phyloP scores from a whole-genome alignment of 2,797 vertebrate species.

The Hylomyscus alleni region DNA sequence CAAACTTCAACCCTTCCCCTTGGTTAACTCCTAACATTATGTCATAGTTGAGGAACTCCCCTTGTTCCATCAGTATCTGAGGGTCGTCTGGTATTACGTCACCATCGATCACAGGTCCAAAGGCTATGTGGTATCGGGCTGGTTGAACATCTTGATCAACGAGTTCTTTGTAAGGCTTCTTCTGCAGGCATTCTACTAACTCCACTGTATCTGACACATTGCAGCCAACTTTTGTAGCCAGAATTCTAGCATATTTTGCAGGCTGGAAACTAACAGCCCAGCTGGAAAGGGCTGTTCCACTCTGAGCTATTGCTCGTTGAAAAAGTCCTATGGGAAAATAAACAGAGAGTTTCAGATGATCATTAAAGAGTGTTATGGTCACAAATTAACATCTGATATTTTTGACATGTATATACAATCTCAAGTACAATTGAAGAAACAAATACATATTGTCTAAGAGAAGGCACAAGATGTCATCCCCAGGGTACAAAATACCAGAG shows the following conservation, averaged over 20 bases:
- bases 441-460: slow-evolving; percentile 68
- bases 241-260: slow-evolving; percentile 97
- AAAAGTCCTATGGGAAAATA: slow-evolving; percentile 94
- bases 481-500: slow-evolving; percentile 72
- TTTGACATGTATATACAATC: slow-evolving; percentile 68
- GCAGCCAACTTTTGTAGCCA: slow-evolving; percentile 99
- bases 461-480: slow-evolving; percentile 63
- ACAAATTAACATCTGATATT: slow-evolving; percentile 63
- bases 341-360: slow-evolving; percentile 84
- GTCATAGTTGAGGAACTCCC: slow-evolving; percentile 99
- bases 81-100: slow-evolving; percentile 99
- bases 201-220: slow-evolving; percentile 98
- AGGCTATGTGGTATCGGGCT: slow-evolving; percentile 98
- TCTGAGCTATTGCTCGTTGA: slow-evolving; percentile 99
- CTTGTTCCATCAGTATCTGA: slow-evolving; percentile 99
- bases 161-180: slow-evolving; percentile 99
- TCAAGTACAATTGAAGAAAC: slow-evolving; percentile 68
- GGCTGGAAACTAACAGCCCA: slow-evolving; percentile 99
- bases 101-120: slow-evolving; percentile 98
- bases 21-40: slow-evolving; percentile 99
- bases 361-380: slow-evolving; percentile 75
- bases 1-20: slow-evolving; percentile 98
- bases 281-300: slow-evolving; percentile 98
- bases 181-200: slow-evolving; percentile 97
- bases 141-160: slow-evolving; percentile 99